These are phyloP conservation scores for Deroptyus accipitrinus DNA, from an alignment of 2,113 vertebrate species.

Conservation along the genomic window DNA sequence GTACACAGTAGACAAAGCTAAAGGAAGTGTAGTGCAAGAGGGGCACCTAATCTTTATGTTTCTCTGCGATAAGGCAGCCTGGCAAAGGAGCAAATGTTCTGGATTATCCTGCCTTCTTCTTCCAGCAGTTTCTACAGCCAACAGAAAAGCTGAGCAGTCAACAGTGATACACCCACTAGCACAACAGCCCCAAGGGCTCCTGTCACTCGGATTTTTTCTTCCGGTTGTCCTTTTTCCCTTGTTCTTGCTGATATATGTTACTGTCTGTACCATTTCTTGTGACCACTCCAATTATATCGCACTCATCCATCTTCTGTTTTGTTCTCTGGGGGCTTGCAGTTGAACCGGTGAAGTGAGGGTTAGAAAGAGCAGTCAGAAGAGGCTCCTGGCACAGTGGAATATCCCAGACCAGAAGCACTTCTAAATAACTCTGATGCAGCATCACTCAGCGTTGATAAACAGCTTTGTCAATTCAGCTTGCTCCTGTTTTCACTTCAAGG, in stretches of 20 bases:
- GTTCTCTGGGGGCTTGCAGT: neutral
- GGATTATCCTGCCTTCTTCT: neutral
- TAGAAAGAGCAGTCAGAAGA: neutral
- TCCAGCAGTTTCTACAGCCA: neutral
- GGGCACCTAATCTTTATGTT: neutral
- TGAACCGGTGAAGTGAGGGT: neutral
- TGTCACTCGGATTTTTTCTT: neutral
- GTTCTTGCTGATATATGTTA: neutral
- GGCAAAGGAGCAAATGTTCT: neutral
- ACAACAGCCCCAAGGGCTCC: neutral
- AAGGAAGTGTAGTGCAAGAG: neutral
- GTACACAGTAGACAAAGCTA: neutral
- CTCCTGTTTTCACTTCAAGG: neutral
- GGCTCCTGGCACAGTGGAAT: neutral
- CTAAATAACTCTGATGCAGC: neutral
- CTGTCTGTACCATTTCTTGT: neutral
- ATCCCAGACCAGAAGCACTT: neutral
- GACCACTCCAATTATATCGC: rapidly evolving
- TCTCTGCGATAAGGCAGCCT: neutral
- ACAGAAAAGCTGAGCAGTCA: neutral
- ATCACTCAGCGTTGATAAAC: neutral
- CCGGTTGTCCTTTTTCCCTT: neutral
- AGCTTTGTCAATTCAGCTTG: neutral
- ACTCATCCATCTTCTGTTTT: neutral
- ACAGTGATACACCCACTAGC: neutral